Evolutionary conservation across 2,888 invertebrate genomes (phyloP), one percentile per base, ranked within the genome.

Genomic region (Glaucopsyche alexis): DNA sequence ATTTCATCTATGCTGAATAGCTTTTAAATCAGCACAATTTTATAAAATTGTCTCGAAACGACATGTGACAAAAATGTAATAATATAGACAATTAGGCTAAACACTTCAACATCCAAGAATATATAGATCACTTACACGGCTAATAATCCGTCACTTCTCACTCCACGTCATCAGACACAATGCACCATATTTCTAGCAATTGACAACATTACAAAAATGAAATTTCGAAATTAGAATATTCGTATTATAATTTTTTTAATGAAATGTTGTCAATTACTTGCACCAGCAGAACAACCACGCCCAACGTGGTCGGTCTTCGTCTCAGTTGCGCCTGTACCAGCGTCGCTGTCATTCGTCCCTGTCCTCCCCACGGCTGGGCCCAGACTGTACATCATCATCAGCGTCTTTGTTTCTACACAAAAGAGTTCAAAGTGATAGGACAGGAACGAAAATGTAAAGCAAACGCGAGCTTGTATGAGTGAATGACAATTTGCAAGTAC

Each of bases 321-420:
- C 66, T 72, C 65, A 52, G 11, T 66, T 52, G 40, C 65, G 47
- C 50, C 50, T 49, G 65, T 49, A 50, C 49, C 72, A 65, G 7
- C 29, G 66, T 47, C 50, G 66, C 50, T n/a, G 72, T 72, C 72
- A 72, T 66, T 72, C 72, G 13, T 40, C n/a, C 66, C 11, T 72
- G 13, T 50, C 72, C 4, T 50, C 72, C 11, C 40, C 45, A 42
- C 50, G 72, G 66, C 72, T 72, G 52, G 72, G 65, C 19, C 72
- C 66, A 7, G 72, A 19, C 52, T 66, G 40, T 1, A 16, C 65
- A 8, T 19, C 66, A n/a, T 72, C 72, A 40, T 72, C 50, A 2
- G 72, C 50, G 40, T 72, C 72, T 52, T 64, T 72, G 42, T 66
- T 65, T 72, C 72, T 72, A 52, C 52, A 50, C 13, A 60, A 7